phyloP scores from a whole-genome alignment of 2,888 invertebrate species.

The Hydrotaea diabolus region DNA sequence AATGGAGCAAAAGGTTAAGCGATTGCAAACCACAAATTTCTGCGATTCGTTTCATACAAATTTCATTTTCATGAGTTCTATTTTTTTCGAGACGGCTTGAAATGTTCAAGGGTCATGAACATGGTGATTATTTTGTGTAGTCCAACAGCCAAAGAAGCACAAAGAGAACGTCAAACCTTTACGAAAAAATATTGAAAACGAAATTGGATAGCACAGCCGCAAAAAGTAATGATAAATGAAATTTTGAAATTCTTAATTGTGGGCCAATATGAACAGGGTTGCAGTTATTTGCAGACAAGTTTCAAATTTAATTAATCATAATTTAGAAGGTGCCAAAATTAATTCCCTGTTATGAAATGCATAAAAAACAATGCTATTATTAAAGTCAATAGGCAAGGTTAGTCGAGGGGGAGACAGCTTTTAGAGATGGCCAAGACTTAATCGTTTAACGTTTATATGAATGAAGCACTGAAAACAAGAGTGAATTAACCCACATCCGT shows the following conservation, averaged over 20 bases:
- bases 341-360: too few relatives aligned
- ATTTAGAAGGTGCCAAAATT: too few relatives aligned
- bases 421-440: too few relatives aligned
- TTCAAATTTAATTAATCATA: too few relatives aligned
- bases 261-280: slow-evolving; percentile 16
- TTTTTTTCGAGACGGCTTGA: background rate
- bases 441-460: too few relatives aligned
- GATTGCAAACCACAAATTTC: background rate
- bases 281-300: background rate
- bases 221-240: slow-evolving; percentile 1
- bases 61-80: slow-evolving; percentile 9
- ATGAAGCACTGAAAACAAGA: too few relatives aligned
- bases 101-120: slow-evolving; percentile 10
- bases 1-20: slow-evolving; percentile 16
- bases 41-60: background rate
- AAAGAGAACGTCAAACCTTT: background rate
- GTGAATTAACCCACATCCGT: too few relatives aligned
- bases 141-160: background rate
- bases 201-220: background rate
- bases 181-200: background rate
- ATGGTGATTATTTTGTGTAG: background rate
- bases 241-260: slow-evolving; percentile 1
- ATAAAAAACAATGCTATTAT: too few relatives aligned
- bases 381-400: too few relatives aligned
- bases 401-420: too few relatives aligned